A percentile compares a stretch with the other conserved stretches of the same genome.
phyloP scores from a whole-genome alignment of 2,888 invertebrate species.

The Epistrophe grossulariae region DNA sequence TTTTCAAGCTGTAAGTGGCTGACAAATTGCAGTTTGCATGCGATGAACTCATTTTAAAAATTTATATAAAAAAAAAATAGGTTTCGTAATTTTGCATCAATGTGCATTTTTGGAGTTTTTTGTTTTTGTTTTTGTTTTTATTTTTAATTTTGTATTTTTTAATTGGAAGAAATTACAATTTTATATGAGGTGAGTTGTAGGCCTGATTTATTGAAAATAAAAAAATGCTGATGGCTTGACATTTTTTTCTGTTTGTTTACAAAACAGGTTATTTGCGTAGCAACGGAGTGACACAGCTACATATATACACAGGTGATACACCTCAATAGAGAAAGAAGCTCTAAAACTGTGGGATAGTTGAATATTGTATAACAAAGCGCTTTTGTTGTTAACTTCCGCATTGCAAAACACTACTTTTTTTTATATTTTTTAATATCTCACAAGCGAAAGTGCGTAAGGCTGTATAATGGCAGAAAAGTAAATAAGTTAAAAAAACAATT shows the following conservation, averaged over 20 bases:
- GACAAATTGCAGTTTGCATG: conserved; percentile 48
- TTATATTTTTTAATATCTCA: too few species aligned
- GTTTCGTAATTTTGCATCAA: conserved; percentile 2
- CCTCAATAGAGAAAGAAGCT: neutral
- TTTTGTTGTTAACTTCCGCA: neutral
- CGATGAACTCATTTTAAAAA: conserved; percentile 26
- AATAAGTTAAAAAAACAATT: too few species aligned
- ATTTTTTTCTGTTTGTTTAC: conserved; percentile 6
- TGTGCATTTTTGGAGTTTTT: neutral
- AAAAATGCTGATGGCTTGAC: neutral
- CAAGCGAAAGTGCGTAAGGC: too few species aligned
- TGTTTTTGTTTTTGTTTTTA: neutral
- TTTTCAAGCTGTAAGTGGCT: conserved; percentile 50
- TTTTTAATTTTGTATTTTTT: neutral
- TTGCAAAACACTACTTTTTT: too few species aligned
- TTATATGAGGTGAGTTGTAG: conserved; percentile 3
- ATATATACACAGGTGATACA: neutral
- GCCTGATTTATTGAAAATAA: conserved; percentile 5
- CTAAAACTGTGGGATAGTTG: neutral
- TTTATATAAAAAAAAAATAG: neutral
- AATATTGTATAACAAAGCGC: neutral
- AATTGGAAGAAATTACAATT: neutral
- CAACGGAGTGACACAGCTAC: neutral
- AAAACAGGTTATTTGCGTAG: neutral
- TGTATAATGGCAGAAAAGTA: too few species aligned